Evolutionary conservation across 2,113 vertebrate genomes (phyloP).

Genomic region (Antechinus flavipes): DNA sequence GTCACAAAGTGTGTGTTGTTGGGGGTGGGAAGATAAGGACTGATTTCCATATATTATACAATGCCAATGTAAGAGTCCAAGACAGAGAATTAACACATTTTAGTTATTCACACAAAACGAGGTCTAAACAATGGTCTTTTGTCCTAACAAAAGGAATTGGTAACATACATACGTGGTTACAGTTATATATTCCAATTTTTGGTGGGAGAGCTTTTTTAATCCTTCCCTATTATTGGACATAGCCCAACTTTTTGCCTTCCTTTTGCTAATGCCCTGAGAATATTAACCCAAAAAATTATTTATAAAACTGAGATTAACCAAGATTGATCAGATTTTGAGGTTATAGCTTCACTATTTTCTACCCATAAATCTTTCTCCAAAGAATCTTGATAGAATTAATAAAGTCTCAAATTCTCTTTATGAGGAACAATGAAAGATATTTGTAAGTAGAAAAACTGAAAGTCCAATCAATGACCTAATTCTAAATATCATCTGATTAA

Average conservation of each 20-base stretch:
- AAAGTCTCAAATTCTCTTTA: background rate
- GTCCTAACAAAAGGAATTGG: background rate
- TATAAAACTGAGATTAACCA: background rate
- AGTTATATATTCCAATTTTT: background rate
- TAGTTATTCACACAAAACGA: background rate
- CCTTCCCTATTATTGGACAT: background rate
- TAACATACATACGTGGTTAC: background rate
- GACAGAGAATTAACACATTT: background rate
- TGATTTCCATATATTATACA: no score
- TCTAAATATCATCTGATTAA: background rate
- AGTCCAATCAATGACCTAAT: background rate
- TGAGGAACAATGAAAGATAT: conserved; percentile 11
- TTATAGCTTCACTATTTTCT: conserved; percentile 33
- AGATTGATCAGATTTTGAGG: conserved; percentile 13
- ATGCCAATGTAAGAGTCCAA: no score
- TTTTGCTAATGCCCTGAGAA: background rate
- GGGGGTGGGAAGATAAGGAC: no score
- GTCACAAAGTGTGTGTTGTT: no score
- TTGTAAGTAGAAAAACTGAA: background rate
- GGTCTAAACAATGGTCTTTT: background rate
- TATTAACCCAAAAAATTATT: background rate
- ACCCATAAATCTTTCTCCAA: background rate
- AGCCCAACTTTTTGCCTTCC: background rate
- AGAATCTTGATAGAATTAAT: conserved; percentile 26
- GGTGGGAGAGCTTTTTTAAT: background rate